phyloP scores from a whole-genome alignment of 2,888 invertebrate genomes.

The Seira ritae region DNA sequence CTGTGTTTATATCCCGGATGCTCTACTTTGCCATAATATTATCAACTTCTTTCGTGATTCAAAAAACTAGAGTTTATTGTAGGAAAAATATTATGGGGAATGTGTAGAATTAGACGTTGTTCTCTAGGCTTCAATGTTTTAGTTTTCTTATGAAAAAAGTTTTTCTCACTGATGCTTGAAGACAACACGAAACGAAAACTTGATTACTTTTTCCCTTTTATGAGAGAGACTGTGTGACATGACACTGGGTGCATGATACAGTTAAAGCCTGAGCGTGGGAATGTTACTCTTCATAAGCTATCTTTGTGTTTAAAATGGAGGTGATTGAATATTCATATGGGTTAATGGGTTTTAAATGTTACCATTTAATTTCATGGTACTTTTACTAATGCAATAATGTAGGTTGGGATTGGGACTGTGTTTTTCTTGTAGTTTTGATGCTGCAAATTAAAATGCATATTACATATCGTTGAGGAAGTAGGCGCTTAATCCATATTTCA shows the following conservation, averaged over 20 bases:
- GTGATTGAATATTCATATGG: no score
- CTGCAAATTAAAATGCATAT: no score
- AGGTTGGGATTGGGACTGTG: no score
- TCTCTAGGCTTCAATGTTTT: background rate
- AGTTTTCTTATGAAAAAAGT: slow-evolving; percentile 18
- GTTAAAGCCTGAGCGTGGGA: background rate
- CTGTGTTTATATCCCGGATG: slow-evolving; percentile 45
- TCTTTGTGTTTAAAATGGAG: no score
- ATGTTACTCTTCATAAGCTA: no score
- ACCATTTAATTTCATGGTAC: no score
- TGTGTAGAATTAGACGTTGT: background rate
- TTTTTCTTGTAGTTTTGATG: no score
- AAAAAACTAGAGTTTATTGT: slow-evolving; percentile 15
- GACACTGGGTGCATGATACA: background rate
- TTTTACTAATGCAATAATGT: no score
- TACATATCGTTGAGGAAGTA: no score
- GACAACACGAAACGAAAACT: background rate
- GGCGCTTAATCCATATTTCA: no score
- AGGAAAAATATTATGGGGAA: background rate
- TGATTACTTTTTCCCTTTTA: background rate
- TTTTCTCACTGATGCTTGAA: slow-evolving; percentile 31
- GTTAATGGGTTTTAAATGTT: no score
- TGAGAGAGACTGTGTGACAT: background rate
- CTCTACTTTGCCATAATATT: slow-evolving; percentile 30
- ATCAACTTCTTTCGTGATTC: background rate